phyloP scores from a whole-genome alignment of 2,888 invertebrate species.

The Punctoribates punctum region DNA sequence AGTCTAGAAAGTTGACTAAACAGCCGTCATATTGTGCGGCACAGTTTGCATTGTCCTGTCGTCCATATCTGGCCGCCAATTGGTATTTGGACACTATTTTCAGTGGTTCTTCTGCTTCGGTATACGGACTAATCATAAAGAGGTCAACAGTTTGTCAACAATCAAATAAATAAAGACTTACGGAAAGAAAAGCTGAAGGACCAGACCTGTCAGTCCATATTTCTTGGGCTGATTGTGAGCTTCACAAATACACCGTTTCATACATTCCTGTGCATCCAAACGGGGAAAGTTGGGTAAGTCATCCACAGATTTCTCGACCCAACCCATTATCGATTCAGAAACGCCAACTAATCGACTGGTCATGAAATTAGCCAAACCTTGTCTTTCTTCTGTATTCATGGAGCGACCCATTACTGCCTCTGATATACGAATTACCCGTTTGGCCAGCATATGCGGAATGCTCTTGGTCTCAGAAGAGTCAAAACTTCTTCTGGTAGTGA shows the following conservation, averaged over 20 bases:
- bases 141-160: no score
- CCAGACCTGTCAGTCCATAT: constrained; percentile 51
- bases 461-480: neutral
- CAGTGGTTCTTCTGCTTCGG: constrained; percentile 47
- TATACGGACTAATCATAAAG: constrained; percentile 45
- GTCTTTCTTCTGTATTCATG: constrained; percentile 38
- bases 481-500: neutral
- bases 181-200: constrained; percentile 51
- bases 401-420: constrained; percentile 34
- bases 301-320: constrained; percentile 49
- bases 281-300: constrained; percentile 49
- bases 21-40: constrained; percentile 50
- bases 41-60: constrained; percentile 50
- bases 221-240: constrained; percentile 51
- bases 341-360: constrained; percentile 46
- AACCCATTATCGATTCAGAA: constrained; percentile 48
- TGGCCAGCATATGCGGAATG: neutral
- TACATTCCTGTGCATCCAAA: constrained; percentile 50
- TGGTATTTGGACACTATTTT: constrained; percentile 50
- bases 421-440: neutral
- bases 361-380: constrained; percentile 40
- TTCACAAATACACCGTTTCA: constrained; percentile 51
- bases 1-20: constrained; percentile 50
- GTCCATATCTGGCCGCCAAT: constrained; percentile 50
- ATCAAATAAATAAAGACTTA: constrained; percentile 44